These are phyloP conservation scores for Gallirallus australis DNA, from an alignment of 2,797 vertebrate species.

Conservation along the genomic window DNA sequence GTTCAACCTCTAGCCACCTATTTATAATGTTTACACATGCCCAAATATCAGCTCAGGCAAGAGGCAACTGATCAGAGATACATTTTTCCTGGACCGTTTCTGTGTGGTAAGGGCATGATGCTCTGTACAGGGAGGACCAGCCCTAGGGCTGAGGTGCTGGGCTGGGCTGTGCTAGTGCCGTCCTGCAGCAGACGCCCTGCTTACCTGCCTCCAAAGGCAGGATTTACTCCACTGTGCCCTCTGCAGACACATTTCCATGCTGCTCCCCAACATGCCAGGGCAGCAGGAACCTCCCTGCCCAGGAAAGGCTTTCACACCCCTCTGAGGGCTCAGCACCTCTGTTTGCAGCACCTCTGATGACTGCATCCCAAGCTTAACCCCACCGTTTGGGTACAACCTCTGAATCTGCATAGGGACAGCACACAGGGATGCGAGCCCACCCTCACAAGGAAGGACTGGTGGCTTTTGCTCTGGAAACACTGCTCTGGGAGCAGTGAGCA, in stretches of 20 bases:
- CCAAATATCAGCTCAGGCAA: neutral
- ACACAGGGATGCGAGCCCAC: neutral
- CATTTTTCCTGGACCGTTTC: neutral
- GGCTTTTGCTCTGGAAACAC: neutral
- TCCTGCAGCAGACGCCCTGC: neutral
- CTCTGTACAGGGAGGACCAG: fast-evolving
- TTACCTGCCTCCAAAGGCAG: neutral
- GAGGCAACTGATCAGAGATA: neutral
- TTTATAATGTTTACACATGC: neutral
- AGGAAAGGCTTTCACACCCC: neutral
- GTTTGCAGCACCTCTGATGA: fast-evolving
- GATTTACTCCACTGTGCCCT: neutral
- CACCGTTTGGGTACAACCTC: neutral
- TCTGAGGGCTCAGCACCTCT: neutral
- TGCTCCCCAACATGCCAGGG: neutral
- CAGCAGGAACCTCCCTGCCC: neutral
- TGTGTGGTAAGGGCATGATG: neutral
- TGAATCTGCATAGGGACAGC: neutral
- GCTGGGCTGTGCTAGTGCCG: neutral
- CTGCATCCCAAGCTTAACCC: neutral
- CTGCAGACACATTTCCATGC: neutral
- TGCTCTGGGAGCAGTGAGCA: neutral
- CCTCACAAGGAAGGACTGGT: neutral
- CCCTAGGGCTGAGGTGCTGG: neutral
- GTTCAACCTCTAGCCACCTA: neutral